These are phyloP conservation scores for Aphaenogaster floridana DNA, from an alignment of 1,140 invertebrate species.

Conservation along the genomic window DNA sequence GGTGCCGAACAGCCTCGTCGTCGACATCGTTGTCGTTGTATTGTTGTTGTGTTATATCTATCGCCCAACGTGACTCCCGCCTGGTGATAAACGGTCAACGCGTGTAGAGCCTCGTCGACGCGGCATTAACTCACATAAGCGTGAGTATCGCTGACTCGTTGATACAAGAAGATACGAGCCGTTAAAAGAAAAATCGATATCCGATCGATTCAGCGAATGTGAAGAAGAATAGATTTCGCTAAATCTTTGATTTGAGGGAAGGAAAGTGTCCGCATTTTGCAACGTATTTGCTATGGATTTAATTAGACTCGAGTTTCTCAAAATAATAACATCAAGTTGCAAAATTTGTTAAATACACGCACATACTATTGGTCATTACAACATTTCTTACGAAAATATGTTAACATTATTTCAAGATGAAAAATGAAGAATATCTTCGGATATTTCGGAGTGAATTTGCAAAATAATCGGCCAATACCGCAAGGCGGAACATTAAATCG, in stretches of 20 bases:
- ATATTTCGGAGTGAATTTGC: neutral
- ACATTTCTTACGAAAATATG: neutral
- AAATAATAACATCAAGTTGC: neutral
- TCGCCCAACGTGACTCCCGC: neutral
- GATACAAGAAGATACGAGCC: too few species aligned
- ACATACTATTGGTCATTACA: neutral
- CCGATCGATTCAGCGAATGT: neutral
- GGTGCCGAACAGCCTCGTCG: neutral
- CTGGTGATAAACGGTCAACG: slow-evolving; percentile 27
- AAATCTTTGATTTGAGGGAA: neutral
- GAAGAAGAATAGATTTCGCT: neutral
- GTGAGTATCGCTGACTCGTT: neutral
- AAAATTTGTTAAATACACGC: neutral
- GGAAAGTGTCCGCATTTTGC: neutral
- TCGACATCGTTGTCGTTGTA: neutral
- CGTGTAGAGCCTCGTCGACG: neutral
- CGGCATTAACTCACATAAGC: neutral
- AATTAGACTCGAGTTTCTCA: neutral
- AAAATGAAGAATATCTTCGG: neutral
- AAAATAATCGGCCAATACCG: neutral
- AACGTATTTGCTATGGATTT: neutral
- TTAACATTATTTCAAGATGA: slow-evolving; percentile 6
- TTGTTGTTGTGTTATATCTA: neutral
- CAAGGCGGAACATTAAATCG: neutral
- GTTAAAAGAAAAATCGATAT: neutral